Percentiles rank a stretch among this genome's conserved stretches.
Conservation (phyloP, 2,113 vertebrate species). For the Sinocyclocheilus anophthalmus region DNA sequence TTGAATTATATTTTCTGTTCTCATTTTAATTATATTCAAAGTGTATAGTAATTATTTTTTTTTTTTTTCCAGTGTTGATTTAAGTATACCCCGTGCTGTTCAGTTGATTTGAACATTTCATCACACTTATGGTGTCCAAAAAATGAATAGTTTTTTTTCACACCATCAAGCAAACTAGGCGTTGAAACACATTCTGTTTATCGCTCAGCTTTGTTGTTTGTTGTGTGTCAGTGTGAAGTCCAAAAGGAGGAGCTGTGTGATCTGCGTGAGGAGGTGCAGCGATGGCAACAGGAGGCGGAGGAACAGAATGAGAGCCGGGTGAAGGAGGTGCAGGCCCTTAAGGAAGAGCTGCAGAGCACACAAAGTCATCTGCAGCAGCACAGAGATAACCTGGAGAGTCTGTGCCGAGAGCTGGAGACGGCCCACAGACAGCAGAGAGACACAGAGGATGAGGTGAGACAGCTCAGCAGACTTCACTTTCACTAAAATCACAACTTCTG, state of each 20-base stretch:
- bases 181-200: background rate
- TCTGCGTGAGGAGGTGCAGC: constrained; percentile 47
- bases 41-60: background rate
- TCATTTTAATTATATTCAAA: no score
- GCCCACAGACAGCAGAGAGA: constrained; percentile 67
- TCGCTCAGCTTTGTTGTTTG: background rate
- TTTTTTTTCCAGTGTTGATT: background rate
- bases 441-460: constrained; percentile 71
- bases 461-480: background rate
- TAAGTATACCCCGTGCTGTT: background rate
- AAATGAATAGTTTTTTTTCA: background rate
- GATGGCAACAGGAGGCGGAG: constrained; percentile 58
- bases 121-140: background rate
- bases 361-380: constrained; percentile 69
- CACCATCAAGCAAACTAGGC: background rate
- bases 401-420: constrained; percentile 65
- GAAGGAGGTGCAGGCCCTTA: constrained; percentile 61
- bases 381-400: constrained; percentile 60
- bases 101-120: background rate
- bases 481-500: background rate
- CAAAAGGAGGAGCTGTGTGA: constrained; percentile 54
- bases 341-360: constrained; percentile 61
- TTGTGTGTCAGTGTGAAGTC: constrained; percentile 45
- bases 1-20: no score
- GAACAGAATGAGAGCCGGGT: constrained; percentile 65